Percentiles rank a stretch among this genome's conserved stretches.
Evolutionary conservation across 2,113 vertebrate species (phyloP).

Genomic region (Chionis minor): DNA sequence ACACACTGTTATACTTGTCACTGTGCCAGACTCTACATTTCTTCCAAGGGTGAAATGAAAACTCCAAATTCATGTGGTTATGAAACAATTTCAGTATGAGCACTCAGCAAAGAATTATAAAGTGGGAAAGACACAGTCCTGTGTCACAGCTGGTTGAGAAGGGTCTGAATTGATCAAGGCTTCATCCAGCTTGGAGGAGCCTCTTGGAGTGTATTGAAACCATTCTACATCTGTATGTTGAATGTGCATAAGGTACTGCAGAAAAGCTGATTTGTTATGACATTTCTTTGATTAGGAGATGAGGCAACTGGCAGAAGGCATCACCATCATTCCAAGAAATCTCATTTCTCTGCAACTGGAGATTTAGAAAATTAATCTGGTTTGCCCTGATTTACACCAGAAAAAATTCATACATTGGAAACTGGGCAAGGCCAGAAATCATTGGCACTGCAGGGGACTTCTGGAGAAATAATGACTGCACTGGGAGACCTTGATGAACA

Average conservation of each 20-base stretch:
- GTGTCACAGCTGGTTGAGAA: constrained; percentile 40
- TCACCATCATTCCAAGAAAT: not conserved
- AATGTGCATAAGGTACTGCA: not conserved
- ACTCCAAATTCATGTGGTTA: constrained; percentile 73
- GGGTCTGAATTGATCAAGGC: constrained; percentile 23
- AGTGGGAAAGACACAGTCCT: constrained; percentile 54
- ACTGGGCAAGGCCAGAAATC: not conserved
- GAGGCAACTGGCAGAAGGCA: constrained; percentile 8
- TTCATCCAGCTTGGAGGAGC: constrained; percentile 9
- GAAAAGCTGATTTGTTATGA: not conserved
- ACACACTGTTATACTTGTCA: constrained; percentile 75
- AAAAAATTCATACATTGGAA: not conserved
- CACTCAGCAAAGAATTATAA: constrained; percentile 54
- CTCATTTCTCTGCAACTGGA: not conserved
- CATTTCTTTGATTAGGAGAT: constrained; percentile 23
- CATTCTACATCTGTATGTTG: not conserved
- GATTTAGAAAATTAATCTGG: not conserved
- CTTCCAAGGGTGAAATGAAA: constrained; percentile 71
- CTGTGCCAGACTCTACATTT: constrained; percentile 72
- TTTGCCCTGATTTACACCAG: not conserved
- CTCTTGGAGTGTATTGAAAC: not conserved
- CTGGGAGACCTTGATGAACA: not conserved
- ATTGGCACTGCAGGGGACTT: not conserved
- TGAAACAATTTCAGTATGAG: constrained; percentile 71
- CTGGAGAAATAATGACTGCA: not conserved